Base-by-base conservation (phyloP, 2,888 invertebrate species). In the Stenolophus ochropezus region DNA sequence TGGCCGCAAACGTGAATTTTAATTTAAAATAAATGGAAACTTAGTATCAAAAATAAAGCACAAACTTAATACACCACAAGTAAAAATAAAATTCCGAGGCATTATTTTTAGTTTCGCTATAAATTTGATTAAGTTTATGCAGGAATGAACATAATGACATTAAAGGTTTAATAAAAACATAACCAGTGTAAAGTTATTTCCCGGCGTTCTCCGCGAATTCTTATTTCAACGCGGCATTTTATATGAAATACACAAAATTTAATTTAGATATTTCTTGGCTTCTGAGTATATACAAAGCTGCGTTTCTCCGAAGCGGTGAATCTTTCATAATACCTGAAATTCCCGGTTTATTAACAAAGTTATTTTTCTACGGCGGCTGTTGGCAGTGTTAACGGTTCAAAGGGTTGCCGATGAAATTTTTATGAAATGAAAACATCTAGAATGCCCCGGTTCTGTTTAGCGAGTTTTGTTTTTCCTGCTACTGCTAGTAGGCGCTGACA, bases 321-420 rank as follows among this genome's bases (percentile, higher is more conserved):
- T 78, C 65, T 65, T 78, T 78, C 65, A 61, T 61, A 61, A 78
- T 78, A 78, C 65, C 78, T 65, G 78, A 78, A 78, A 65, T 49
- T 65, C 78, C 16, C 65, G 16, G 78, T 78, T 78, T 78, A 78
- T 78, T 78, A 78, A 78, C 78, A 78, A 78, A 78, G 78, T 78
- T 69, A 78, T 78, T 78, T 78, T 78, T 78, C 78, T 78, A 78
- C 78, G 51, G 78, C 65, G 23, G 61, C 61, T 61, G 23, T 11
- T 21, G 61, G 23, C 25, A 69, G 58, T 25, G 47, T 69, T 78
- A 21, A 69, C 78, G 65, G 47, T 78, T 78, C 78, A 78, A 78
- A 78, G 78, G 78, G 78, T 78, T 78, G 25, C 49, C 61, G 65
- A 78, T 78, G 78, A 78, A 78, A 78, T 78, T 78, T 78, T 78